A percentile compares a stretch with the other conserved stretches of the same genome.
Conservation (phyloP, 2,888 invertebrate genomes). For the Agapostemon virescens region DNA sequence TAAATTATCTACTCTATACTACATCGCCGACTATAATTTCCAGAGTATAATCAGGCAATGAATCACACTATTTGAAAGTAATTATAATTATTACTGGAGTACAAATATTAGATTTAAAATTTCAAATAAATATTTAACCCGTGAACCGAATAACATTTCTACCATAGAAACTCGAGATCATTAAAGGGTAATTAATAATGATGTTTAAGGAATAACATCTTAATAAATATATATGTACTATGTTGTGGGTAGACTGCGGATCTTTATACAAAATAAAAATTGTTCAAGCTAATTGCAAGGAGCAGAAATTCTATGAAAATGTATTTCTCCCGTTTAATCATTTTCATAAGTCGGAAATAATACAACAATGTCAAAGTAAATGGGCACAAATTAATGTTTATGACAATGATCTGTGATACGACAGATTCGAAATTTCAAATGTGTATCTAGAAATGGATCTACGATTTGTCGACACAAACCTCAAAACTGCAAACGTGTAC, state of each 20-base stretch:
- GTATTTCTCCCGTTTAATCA: background rate
- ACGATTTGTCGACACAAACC: background rate
- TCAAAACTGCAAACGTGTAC: background rate
- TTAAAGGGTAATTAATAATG: background rate
- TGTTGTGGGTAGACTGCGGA: background rate
- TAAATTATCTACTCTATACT: background rate
- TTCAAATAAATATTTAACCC: constrained; percentile 3
- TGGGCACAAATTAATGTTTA: background rate
- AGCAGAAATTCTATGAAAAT: background rate
- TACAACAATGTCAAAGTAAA: background rate
- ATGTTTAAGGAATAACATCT: background rate
- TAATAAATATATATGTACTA: background rate
- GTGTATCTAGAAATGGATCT: background rate
- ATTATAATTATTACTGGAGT: too few relatives aligned
- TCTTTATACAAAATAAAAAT: background rate
- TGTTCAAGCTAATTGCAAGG: background rate
- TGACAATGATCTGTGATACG: background rate
- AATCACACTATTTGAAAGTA: background rate
- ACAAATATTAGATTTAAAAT: background rate
- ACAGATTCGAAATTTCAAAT: background rate
- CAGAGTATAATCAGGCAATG: background rate
- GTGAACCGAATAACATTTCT: background rate
- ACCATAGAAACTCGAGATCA: background rate
- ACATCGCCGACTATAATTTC: background rate
- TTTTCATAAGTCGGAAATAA: background rate